These are phyloP conservation scores for Melanophora roralis DNA, from an alignment of 2,888 invertebrate genomes.

Conservation along the genomic window DNA sequence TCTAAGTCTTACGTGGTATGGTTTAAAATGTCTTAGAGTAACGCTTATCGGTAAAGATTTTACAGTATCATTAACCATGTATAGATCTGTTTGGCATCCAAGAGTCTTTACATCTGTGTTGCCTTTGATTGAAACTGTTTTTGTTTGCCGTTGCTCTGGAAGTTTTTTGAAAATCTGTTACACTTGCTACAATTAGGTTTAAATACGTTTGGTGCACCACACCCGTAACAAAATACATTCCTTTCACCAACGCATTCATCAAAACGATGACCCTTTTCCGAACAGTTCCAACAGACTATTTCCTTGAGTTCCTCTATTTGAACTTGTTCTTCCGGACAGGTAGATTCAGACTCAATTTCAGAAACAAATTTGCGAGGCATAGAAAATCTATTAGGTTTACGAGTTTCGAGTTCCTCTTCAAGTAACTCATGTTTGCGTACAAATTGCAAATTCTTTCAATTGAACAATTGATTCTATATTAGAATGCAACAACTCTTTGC, in stretches of 20 bases:
- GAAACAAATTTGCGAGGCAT: not conserved
- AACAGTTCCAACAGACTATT: not conserved
- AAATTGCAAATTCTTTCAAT: constrained; percentile 11
- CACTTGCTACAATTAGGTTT: not conserved
- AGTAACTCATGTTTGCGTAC: not conserved
- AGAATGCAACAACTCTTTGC: constrained; percentile 1
- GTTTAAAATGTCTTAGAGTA: not conserved
- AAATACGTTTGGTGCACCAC: constrained; percentile 9
- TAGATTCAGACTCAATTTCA: not conserved
- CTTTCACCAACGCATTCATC: not conserved
- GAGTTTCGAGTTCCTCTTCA: not conserved
- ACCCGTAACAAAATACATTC: constrained; percentile 1
- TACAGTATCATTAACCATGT: too few species aligned
- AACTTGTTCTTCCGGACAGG: too few species aligned
- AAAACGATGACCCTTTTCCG: not conserved
- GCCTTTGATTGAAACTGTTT: not conserved
- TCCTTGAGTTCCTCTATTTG: not conserved
- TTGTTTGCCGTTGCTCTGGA: not conserved
- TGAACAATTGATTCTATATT: not conserved
- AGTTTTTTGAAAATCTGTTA: constrained; percentile 8
- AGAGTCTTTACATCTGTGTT: not conserved
- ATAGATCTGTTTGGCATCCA: not conserved
- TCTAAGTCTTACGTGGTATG: not conserved
- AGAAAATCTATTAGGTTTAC: not conserved
- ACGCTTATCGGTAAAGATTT: too few species aligned